These are phyloP conservation scores for Chascanopsetta lugubris DNA, from an alignment of 2,113 vertebrate species.

Conservation along the genomic window DNA sequence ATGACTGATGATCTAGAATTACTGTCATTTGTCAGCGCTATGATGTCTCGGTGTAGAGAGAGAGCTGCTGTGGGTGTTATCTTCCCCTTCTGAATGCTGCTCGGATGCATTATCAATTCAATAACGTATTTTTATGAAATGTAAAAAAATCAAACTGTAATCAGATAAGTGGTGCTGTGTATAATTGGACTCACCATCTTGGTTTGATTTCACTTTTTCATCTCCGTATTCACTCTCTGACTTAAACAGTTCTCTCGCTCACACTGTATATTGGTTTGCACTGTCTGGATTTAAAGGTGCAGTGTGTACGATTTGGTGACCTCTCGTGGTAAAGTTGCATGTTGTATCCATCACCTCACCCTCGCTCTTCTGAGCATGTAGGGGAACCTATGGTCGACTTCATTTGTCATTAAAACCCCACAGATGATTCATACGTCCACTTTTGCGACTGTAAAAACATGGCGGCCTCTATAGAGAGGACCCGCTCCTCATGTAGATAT, in stretches of 20 bases:
- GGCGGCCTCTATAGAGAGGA: too few species aligned
- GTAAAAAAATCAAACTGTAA: background rate
- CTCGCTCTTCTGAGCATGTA: too few species aligned
- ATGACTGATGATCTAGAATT: slow-evolving; percentile 6
- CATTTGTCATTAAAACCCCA: too few species aligned
- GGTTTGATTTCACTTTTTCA: too few species aligned
- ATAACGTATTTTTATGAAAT: background rate
- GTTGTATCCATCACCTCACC: too few species aligned
- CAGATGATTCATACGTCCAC: too few species aligned
- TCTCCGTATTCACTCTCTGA: background rate
- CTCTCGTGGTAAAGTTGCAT: too few species aligned
- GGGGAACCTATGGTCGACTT: too few species aligned
- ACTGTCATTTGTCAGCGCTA: background rate
- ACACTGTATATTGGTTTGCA: background rate
- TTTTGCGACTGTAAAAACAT: too few species aligned
- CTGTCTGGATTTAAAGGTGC: background rate
- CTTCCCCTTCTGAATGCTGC: background rate
- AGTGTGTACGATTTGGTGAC: too few species aligned
- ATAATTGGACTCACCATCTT: background rate
- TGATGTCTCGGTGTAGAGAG: background rate
- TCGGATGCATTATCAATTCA: background rate
- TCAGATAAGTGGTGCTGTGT: background rate
- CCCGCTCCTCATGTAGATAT: too few species aligned
- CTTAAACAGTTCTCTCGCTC: too few species aligned
- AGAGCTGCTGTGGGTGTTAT: background rate